These are phyloP conservation scores for Brachionus manjavacas DNA, from an alignment of 1,140 invertebrate genomes.

Conservation along the genomic window DNA sequence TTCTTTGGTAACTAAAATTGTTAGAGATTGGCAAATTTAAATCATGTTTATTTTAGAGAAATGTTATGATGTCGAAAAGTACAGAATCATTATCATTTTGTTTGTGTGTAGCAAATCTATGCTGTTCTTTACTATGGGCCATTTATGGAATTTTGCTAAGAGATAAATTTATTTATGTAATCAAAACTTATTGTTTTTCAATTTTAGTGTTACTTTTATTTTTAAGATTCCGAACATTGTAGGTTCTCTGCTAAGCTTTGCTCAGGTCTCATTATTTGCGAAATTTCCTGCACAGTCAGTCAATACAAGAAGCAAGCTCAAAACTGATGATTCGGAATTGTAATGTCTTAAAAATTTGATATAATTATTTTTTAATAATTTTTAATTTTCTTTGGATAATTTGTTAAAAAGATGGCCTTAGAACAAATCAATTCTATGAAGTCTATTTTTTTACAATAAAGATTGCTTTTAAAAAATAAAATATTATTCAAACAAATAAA, in stretches of 20 bases:
- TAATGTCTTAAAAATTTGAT: neutral
- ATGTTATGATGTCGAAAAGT: constrained; percentile 23
- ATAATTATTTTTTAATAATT: neutral
- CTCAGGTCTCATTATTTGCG: constrained; percentile 25
- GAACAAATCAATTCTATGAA: too few species aligned
- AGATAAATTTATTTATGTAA: constrained; percentile 34
- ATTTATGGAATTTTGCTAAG: constrained; percentile 22
- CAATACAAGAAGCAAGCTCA: neutral
- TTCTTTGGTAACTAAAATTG: neutral
- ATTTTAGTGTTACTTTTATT: neutral
- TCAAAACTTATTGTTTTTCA: neutral
- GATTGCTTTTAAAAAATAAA: too few species aligned
- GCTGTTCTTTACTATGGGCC: neutral
- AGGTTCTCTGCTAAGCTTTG: constrained; percentile 29
- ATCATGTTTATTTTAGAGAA: neutral
- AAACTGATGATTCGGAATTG: constrained; percentile 8
- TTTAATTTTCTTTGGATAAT: neutral
- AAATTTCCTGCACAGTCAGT: constrained; percentile 31
- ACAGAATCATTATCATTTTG: constrained; percentile 34
- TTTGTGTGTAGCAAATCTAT: constrained; percentile 33
- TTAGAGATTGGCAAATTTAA: neutral
- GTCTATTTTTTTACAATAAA: too few species aligned
- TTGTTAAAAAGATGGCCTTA: neutral
- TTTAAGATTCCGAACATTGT: constrained; percentile 22
- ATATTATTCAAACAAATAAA: too few species aligned